Base-by-base conservation (phyloP, 1,140 invertebrate genomes). In the Drosophila repleta region DNA sequence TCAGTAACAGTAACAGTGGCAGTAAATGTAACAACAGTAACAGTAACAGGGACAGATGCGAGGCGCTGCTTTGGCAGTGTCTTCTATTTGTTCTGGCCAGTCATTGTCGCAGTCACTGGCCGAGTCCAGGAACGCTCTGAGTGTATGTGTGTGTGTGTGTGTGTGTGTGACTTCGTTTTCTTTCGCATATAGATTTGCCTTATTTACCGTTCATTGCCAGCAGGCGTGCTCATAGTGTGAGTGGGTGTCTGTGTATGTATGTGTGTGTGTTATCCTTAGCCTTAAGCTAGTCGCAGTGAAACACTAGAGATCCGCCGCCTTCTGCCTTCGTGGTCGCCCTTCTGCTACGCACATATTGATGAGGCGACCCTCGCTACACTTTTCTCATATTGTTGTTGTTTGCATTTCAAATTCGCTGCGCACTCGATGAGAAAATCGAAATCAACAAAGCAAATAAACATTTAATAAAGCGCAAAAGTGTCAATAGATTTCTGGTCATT, bases 371-470 rank as follows among this genome's bases (percentile, higher is more conserved):
- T 60, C 41, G 58, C 46, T 32, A 43, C n/a, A 46, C n/a, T 48
- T 32, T 53, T n/a, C 15, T 10, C 49, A 5, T 32, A 13, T 35
- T 63, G 52, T 74, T 81, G 74, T 55, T 88, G 84, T 83, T 87
- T 87, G 83, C 83, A 83, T 87, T 87, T 71, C 64, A 88, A 83
- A 87, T 87, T 88, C 83, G 62, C 56, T 83, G 76, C 62, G 65
- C 72, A 79, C 51, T 79, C 83, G 64, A 55, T 70, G 73, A 62
- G 68, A 79, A 79, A 87, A 88, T 79, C 84, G 79, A 74, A 88
- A 88, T 88, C 83, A 89, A 78, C 84, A 77, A 88, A 71, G 76
- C 79, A 88, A 88, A 88, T 89, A 88, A 88, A 88, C 83, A 76
- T 67, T 66, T 79, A 83, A 88, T 88, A 89, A 83, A 79, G 73